Percentiles rank a stretch among this genome's conserved stretches.
These are phyloP conservation scores for Choristoneura rosaceana DNA, from an alignment of 2,888 invertebrate genomes.

Conservation along the genomic window DNA sequence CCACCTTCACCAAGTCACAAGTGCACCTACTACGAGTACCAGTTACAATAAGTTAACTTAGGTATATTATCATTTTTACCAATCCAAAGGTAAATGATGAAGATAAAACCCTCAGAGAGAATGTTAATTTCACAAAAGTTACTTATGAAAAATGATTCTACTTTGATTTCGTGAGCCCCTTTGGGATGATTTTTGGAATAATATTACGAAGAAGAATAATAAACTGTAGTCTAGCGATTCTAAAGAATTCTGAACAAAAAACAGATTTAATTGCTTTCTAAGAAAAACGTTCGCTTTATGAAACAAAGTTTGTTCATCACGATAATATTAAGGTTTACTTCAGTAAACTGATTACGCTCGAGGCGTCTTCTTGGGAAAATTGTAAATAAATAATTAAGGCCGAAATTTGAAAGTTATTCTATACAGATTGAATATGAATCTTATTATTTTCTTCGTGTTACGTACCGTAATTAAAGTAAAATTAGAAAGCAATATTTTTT, in stretches of 20 bases:
- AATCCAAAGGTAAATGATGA: not conserved
- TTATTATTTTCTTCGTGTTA: not conserved
- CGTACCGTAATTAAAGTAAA: too few relatives aligned
- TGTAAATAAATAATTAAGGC: not conserved
- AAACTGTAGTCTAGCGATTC: not conserved
- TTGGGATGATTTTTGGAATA: not conserved
- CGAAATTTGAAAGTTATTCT: not conserved
- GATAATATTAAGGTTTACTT: not conserved
- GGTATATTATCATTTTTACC: too few relatives aligned
- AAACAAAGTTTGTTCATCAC: not conserved
- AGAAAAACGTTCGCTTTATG: not conserved
- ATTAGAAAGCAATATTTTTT: too few relatives aligned
- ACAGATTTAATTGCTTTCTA: not conserved
- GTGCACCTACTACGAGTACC: too few relatives aligned
- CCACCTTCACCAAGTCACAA: too few relatives aligned
- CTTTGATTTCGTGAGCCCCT: constrained; percentile 10
- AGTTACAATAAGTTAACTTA: too few relatives aligned
- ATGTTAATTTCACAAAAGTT: constrained; percentile 11
- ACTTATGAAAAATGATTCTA: constrained; percentile 22
- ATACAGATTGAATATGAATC: not conserved
- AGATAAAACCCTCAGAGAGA: not conserved
- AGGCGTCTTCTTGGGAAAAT: not conserved
- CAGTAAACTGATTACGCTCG: not conserved
- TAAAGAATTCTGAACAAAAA: not conserved
- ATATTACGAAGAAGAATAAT: constrained; percentile 10